Percentiles rank a stretch among this genome's conserved stretches.
These are phyloP conservation scores for Psittacula cyanocephala DNA, from an alignment of 2,113 vertebrate species.

Conservation along the genomic window DNA sequence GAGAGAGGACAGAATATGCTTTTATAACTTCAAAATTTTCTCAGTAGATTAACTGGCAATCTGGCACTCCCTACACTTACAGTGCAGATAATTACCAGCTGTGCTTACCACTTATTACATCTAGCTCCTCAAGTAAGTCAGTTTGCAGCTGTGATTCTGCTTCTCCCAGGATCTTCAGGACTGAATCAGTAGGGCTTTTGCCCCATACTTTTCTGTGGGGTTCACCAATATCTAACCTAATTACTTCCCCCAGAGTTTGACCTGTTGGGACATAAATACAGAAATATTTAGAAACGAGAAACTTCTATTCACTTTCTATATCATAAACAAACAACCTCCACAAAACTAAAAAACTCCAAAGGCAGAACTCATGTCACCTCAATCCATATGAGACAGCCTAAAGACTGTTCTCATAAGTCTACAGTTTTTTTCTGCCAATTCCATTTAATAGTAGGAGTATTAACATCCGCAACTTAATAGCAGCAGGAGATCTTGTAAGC, in stretches of 20 bases:
- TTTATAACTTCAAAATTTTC: not conserved
- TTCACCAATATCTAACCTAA: constrained; percentile 76
- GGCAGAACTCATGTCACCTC: not conserved
- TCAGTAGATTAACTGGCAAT: not conserved
- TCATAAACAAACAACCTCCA: not conserved
- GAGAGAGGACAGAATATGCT: not conserved
- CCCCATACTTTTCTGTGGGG: constrained; percentile 85
- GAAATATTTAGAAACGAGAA: not conserved
- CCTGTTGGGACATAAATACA: constrained; percentile 64
- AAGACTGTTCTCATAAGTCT: not conserved
- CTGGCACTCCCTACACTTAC: not conserved
- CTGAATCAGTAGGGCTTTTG: constrained; percentile 80
- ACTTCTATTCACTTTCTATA: not conserved
- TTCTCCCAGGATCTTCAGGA: constrained; percentile 85
- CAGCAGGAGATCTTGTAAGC: not conserved
- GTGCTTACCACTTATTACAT: constrained; percentile 66
- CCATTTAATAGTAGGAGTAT: not conserved
- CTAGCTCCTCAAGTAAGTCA: constrained; percentile 75
- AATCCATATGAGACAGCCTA: not conserved
- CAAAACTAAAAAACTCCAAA: not conserved
- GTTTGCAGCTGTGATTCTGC: constrained; percentile 87
- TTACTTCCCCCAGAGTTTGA: constrained; percentile 82
- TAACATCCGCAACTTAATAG: not conserved
- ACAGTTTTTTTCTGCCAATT: not conserved
- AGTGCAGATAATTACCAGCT: not conserved